These are phyloP conservation scores for Operophtera brumata DNA, from an alignment of 2,888 invertebrate genomes.

Conservation along the genomic window DNA sequence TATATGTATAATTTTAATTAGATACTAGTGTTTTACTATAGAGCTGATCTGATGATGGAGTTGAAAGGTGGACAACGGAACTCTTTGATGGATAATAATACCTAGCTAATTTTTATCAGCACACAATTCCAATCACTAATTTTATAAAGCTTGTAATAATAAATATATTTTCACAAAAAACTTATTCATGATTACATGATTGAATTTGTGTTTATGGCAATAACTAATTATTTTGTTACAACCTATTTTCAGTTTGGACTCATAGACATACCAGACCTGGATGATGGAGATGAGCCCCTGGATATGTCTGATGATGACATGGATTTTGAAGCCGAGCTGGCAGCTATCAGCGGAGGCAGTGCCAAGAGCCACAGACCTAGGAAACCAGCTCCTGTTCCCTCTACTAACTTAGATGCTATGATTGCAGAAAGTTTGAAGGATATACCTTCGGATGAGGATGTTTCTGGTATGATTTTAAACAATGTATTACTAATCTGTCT, in stretches of 20 bases:
- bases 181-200: too few relatives aligned
- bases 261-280: constrained; percentile 84
- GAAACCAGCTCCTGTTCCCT: constrained; percentile 69
- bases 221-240: too few relatives aligned
- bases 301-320: constrained; percentile 84
- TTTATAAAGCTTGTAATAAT: too few relatives aligned
- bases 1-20: too few relatives aligned
- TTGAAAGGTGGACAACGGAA: too few relatives aligned
- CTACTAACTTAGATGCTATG: constrained; percentile 85
- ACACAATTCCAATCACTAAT: too few relatives aligned
- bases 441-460: constrained; percentile 87
- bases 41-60: too few relatives aligned
- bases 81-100: too few relatives aligned
- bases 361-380: constrained; percentile 54
- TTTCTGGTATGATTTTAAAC: constrained; percentile 61
- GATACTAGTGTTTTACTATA: too few relatives aligned
- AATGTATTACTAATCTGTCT: background rate
- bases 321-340: constrained; percentile 93
- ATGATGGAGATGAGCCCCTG: constrained; percentile 76
- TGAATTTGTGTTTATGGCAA: too few relatives aligned
- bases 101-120: too few relatives aligned
- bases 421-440: constrained; percentile 90
- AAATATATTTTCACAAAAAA: too few relatives aligned
- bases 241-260: constrained; percentile 84
- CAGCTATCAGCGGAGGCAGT: constrained; percentile 81